phyloP scores from a whole-genome alignment of 2,888 invertebrate species.

The Yponomeuta malinellus region DNA sequence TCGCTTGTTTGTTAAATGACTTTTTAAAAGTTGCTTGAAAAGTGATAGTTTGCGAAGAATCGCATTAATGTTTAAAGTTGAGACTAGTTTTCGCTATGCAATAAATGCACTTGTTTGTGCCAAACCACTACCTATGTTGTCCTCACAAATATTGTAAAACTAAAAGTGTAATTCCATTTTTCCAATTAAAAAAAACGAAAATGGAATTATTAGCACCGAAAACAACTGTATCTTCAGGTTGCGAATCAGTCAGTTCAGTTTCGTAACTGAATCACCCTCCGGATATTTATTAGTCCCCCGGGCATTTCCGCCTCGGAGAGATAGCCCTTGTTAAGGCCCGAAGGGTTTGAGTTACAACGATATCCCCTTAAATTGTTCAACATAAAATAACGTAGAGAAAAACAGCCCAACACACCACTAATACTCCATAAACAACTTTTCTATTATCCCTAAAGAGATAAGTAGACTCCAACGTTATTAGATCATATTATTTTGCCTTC shows the following conservation, averaged over 20 bases:
- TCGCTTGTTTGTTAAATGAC: constrained; percentile 13
- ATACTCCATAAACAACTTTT: constrained; percentile 1
- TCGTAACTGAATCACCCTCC: constrained; percentile 6
- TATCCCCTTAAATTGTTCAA: constrained; percentile 6
- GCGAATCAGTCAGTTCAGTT: constrained; percentile 6
- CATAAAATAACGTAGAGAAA: constrained; percentile 2
- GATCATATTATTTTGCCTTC: background rate
- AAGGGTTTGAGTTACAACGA: constrained; percentile 10
- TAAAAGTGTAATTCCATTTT: background rate
- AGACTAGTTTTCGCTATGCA: background rate
- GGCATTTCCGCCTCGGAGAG: background rate
- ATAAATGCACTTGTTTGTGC: no score
- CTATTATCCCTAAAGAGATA: constrained; percentile 1
- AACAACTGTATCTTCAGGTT: background rate
- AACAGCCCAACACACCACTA: background rate
- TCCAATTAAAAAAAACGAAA: background rate
- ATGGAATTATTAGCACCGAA: background rate
- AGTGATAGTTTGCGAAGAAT: background rate
- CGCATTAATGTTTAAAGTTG: background rate
- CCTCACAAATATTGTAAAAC: background rate
- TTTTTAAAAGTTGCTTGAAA: constrained; percentile 1
- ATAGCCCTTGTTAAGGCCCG: constrained; percentile 9
- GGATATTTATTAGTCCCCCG: constrained; percentile 9
- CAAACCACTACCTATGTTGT: no score
- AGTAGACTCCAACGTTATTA: constrained; percentile 1